Evolutionary conservation across 37 sponge, comb jelly and placozoan species (phyloP), one percentile per base, ranked within the genome.

Genomic region (Theonella swinhoei): DNA sequence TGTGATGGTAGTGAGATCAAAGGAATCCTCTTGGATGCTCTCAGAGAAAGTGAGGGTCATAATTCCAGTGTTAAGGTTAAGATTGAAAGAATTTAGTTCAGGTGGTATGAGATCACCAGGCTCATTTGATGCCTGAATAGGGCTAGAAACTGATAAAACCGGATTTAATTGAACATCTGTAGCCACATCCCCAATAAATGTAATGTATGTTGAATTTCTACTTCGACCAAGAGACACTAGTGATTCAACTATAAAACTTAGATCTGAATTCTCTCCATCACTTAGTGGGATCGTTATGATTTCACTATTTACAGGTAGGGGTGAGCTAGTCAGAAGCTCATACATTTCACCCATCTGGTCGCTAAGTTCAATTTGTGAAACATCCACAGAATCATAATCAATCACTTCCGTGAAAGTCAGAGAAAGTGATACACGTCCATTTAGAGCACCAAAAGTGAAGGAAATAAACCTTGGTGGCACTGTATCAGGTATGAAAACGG

Each of bases 381-480:
- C 61, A 26, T 83, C 69, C 20, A 96, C 77, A 62, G 93, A 88
- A 0, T 79, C 28, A 23, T 65, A 61, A 68, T 91, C 80, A 67
- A 92, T 80, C n/a, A 80, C 88, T 73, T 92, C 96, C 36, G 84
- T 72, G 81, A 96, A 91, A 36, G 83, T 85, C 54, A 92, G 82
- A 4, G 90, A 87, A 40, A 92, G 82, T 4, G 92, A 89, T 11
- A 91, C 84, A 23, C 84, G 83, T 19, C 95, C 92, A 40, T 94
- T 42, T 0, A 88, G 47, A 63, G 88, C 82, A 34, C 91, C 95
- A 88, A 94, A 91, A 4, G 76, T 65, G 58, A 94, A 91, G 17
- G 83, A 88, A 11, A 87, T 22, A 31, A 94, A 71, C 24, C 39
- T 47, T 2, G 95, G 95, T 47, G 42, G 39, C 0, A 82, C 88